Conservation (phyloP, 2,797 vertebrate species). For the Enteromius paludinosus region DNA sequence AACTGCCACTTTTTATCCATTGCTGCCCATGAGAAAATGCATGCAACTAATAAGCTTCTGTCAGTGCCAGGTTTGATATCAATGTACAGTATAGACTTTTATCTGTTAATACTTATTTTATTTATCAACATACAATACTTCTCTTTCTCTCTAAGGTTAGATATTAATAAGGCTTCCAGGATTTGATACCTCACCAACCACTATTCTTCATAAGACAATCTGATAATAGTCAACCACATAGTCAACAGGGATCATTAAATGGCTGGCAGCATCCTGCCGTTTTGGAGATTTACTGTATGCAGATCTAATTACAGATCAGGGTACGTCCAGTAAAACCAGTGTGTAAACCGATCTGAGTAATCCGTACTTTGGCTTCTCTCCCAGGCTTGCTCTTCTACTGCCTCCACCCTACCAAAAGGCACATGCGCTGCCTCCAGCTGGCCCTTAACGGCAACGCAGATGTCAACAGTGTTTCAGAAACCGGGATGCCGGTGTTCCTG, state of each 20-base stretch:
- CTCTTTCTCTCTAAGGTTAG: constrained; percentile 57
- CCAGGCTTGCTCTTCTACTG: constrained; percentile 92
- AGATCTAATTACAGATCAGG: constrained; percentile 76
- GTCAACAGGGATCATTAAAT: not conserved
- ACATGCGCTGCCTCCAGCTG: constrained; percentile 81
- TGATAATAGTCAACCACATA: not conserved
- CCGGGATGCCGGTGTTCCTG: constrained; percentile 85
- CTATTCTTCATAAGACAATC: constrained; percentile 21
- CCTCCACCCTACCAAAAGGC: constrained; percentile 83
- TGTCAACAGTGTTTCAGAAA: constrained; percentile 80
- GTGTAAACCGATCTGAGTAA: constrained; percentile 67
- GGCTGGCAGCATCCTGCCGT: constrained; percentile 16
- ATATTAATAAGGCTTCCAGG: constrained; percentile 68
- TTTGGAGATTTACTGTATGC: constrained; percentile 35
- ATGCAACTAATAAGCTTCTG: not conserved
- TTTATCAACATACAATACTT: constrained; percentile 68
- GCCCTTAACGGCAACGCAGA: constrained; percentile 84
- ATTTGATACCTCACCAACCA: not conserved
- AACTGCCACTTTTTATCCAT: not conserved
- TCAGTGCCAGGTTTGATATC: not conserved
- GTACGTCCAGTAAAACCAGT: constrained; percentile 61
- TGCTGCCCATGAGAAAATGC: not conserved
- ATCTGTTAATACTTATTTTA: constrained; percentile 7
- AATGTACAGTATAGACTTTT: not conserved
- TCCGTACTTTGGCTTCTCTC: constrained; percentile 33